These are phyloP conservation scores for Cuculus canorus DNA, from an alignment of 2,797 vertebrate genomes.

Conservation along the genomic window DNA sequence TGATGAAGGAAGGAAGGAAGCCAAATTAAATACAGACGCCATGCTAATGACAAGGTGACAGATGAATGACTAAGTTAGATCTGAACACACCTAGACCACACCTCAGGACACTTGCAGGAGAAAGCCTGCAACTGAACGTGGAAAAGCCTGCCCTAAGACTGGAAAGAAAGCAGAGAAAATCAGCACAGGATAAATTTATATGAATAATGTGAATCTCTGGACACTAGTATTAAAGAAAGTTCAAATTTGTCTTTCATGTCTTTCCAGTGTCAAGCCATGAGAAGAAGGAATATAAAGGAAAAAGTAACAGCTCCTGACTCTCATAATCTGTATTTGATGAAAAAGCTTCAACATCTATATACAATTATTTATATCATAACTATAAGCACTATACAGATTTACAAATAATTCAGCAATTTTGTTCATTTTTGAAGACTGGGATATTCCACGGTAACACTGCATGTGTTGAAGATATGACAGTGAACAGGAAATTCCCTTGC, in stretches of 20 bases:
- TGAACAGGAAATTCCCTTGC: background rate
- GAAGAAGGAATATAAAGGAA: background rate
- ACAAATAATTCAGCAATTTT: background rate
- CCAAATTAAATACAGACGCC: constrained; percentile 70
- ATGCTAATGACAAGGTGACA: constrained; percentile 62
- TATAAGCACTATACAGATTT: background rate
- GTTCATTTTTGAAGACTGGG: background rate
- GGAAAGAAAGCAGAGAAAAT: background rate
- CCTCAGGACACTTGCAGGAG: constrained; percentile 31
- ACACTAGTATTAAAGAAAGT: background rate
- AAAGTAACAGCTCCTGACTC: background rate
- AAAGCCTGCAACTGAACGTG: background rate
- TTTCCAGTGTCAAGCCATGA: background rate
- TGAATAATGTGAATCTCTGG: background rate
- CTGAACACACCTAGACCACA: constrained; percentile 66
- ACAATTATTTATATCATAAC: background rate
- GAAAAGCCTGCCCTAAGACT: background rate
- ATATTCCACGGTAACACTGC: background rate
- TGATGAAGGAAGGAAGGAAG: constrained; percentile 63
- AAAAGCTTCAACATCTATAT: background rate
- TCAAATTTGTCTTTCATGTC: background rate
- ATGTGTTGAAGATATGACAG: background rate
- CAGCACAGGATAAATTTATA: background rate
- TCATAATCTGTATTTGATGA: background rate
- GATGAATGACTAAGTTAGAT: constrained; percentile 51